Conservation (phyloP, 1,140 invertebrate genomes). For the Drosophila nasuta region DNA sequence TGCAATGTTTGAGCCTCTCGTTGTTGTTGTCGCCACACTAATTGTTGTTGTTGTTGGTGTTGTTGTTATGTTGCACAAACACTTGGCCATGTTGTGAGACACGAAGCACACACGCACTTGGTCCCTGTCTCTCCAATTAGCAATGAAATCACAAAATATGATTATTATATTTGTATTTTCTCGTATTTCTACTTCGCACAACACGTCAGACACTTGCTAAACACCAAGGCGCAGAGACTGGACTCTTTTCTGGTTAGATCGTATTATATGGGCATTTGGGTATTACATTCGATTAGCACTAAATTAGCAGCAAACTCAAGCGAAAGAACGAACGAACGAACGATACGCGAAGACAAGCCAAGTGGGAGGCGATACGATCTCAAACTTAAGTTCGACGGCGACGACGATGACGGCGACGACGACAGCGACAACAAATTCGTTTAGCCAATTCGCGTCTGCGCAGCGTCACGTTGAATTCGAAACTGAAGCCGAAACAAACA, state of each 20-base stretch:
- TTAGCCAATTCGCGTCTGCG: conserved; percentile 71
- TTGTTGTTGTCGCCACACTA: conserved; percentile 19
- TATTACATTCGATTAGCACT: conserved; percentile 69
- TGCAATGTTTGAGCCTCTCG: conserved; percentile 42
- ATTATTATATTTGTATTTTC: conserved; percentile 34
- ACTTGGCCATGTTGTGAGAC: conserved; percentile 52
- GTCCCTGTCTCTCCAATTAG: conserved; percentile 64
- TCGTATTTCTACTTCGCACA: conserved; percentile 17
- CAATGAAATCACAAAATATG: conserved; percentile 67
- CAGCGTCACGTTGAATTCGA: conserved; percentile 79
- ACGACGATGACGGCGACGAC: too few species aligned
- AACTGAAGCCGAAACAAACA: conserved; percentile 63
- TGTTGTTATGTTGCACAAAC: conserved; percentile 65
- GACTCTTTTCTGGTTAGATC: conserved; percentile 6
- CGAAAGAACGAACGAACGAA: conserved; percentile 1
- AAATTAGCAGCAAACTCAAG: conserved; percentile 63
- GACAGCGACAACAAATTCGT: background rate
- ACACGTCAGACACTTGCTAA: conserved; percentile 55
- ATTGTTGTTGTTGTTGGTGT: conserved; percentile 5
- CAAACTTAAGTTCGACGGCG: background rate
- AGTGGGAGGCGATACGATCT: conserved; percentile 37
- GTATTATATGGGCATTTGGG: conserved; percentile 21
- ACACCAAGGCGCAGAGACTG: conserved; percentile 18
- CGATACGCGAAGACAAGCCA: conserved; percentile 3
- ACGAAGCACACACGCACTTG: conserved; percentile 17